These are phyloP conservation scores for Diogma glabrata DNA, from an alignment of 2,888 invertebrate genomes.

Conservation along the genomic window DNA sequence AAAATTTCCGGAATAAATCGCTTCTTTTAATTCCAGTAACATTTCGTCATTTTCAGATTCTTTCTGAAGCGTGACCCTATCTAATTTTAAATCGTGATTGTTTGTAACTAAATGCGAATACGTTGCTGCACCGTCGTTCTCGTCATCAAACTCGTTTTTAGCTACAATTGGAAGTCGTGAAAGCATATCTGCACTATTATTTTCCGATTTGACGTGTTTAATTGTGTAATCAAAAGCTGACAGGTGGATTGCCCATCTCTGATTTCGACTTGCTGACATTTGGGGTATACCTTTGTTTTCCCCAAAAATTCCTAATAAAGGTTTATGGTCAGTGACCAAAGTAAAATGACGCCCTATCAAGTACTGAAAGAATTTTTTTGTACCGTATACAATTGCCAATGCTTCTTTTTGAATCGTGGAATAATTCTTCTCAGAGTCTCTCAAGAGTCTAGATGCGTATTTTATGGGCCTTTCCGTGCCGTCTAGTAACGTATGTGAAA, in stretches of 20 bases:
- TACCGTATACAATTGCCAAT: slow-evolving; percentile 18
- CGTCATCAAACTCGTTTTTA: background rate
- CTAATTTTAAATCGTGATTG: background rate
- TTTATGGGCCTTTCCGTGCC: slow-evolving; percentile 12
- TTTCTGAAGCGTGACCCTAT: background rate
- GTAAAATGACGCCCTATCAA: slow-evolving; percentile 15
- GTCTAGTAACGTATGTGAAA: background rate
- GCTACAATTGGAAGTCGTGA: slow-evolving; percentile 1
- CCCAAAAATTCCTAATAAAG: slow-evolving; percentile 16
- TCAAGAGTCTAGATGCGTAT: slow-evolving; percentile 16
- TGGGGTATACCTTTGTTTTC: slow-evolving; percentile 12
- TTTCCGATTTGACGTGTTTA: background rate
- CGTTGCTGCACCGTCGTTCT: background rate
- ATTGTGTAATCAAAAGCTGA: background rate
- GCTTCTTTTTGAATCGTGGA: slow-evolving; percentile 20
- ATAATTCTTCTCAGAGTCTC: slow-evolving; percentile 17
- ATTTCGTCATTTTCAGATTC: background rate
- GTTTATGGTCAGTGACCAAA: slow-evolving; percentile 16
- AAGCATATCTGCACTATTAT: background rate
- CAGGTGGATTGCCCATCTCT: background rate
- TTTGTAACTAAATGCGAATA: slow-evolving; percentile 1
- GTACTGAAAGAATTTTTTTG: slow-evolving; percentile 17
- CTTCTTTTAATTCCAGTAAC: background rate
- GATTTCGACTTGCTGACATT: background rate
- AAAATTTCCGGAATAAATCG: slow-evolving; percentile 1